Percentiles rank a stretch among this genome's conserved stretches.
These are phyloP conservation scores for Lasioglossum vierecki DNA, from an alignment of 2,888 invertebrate species.

Conservation along the genomic window DNA sequence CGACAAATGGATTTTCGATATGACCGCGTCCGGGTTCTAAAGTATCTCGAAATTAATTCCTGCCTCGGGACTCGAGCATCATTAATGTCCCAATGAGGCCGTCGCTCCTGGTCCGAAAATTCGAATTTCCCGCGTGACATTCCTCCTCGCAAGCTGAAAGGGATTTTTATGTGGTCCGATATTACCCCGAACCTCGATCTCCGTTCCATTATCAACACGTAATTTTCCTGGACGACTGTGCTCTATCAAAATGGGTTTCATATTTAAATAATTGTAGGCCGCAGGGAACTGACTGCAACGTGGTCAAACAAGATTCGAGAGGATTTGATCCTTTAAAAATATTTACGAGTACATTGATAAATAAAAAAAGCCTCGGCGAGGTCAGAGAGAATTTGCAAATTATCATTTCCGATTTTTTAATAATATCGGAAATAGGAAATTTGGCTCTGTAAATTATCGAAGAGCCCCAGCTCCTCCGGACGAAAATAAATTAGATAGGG, in stretches of 20 bases:
- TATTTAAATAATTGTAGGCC: not conserved
- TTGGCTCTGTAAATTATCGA: not conserved
- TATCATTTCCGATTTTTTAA: no score
- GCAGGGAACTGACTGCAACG: not conserved
- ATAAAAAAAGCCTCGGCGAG: not conserved
- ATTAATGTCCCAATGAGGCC: conserved; percentile 12
- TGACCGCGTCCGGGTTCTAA: conserved; percentile 28
- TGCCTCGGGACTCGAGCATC: conserved; percentile 4
- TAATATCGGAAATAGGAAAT: no score
- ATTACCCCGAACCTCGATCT: not conserved
- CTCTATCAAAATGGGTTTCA: not conserved
- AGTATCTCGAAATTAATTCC: conserved; percentile 58
- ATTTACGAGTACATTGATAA: not conserved
- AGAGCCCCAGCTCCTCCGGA: not conserved
- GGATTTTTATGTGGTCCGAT: not conserved
- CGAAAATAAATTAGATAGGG: not conserved
- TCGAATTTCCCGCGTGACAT: not conserved
- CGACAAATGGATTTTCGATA: conserved; percentile 68
- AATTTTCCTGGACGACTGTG: not conserved
- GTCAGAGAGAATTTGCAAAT: no score
- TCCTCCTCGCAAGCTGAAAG: not conserved
- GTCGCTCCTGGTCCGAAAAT: not conserved
- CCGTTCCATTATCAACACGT: not conserved
- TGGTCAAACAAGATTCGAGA: not conserved
- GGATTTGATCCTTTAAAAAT: not conserved